Percentiles rank a stretch among this genome's conserved stretches.
These are phyloP conservation scores for Polypterus senegalus DNA, from an alignment of 2,113 vertebrate genomes.

Conservation along the genomic window DNA sequence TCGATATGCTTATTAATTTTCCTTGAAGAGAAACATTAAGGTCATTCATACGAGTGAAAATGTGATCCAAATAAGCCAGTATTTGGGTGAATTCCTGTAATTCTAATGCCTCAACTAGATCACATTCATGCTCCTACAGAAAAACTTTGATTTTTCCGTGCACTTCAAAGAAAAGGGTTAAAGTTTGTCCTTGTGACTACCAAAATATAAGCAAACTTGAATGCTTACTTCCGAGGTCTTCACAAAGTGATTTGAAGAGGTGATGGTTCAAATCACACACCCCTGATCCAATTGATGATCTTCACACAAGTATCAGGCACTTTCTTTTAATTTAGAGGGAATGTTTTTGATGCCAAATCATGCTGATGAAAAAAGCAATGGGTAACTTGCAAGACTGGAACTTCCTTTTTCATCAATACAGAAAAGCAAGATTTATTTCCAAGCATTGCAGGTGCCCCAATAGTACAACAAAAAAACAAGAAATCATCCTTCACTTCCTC, in stretches of 20 bases:
- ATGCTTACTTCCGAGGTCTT: background rate
- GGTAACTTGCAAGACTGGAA: constrained; percentile 3
- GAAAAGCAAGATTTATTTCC: background rate
- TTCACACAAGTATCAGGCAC: background rate
- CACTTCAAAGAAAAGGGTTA: background rate
- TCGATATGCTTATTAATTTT: too few relatives aligned
- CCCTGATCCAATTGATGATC: background rate
- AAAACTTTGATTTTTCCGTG: constrained; percentile 1
- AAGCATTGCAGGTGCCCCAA: background rate
- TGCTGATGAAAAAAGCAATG: background rate
- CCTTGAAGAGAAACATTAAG: background rate
- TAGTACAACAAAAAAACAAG: too few relatives aligned
- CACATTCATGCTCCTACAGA: constrained; percentile 1
- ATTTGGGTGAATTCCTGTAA: background rate
- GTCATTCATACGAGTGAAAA: constrained; percentile 3
- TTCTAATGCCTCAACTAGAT: constrained; percentile 4
- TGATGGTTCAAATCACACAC: background rate
- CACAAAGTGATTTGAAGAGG: too few relatives aligned
- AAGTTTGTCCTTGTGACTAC: background rate
- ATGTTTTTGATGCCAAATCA: constrained; percentile 9
- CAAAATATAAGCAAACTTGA: background rate
- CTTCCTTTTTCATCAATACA: background rate
- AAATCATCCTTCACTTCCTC: background rate
- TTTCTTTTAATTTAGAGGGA: background rate
- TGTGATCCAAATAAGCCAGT: background rate